Conservation (phyloP, 2,113 vertebrate species). For the Poeciliopsis retropinna region DNA sequence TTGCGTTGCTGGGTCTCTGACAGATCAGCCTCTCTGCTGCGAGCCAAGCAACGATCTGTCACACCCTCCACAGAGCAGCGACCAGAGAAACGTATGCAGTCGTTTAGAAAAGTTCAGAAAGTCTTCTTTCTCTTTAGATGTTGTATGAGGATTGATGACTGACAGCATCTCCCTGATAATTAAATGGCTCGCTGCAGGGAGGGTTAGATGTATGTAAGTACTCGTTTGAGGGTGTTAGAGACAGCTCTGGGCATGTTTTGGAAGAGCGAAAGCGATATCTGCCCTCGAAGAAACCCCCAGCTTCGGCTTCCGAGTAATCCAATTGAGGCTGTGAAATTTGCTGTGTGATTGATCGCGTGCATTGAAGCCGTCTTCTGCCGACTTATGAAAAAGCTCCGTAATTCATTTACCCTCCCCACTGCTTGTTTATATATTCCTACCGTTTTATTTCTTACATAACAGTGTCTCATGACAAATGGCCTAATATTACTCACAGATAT, state of each 20-base stretch:
- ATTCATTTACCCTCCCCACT: constrained; percentile 64
- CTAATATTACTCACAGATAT: constrained; percentile 72
- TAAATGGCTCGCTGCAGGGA: constrained; percentile 49
- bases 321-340: constrained; percentile 62
- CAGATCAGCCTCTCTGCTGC: constrained; percentile 60
- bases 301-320: constrained; percentile 58
- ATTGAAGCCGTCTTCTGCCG: constrained; percentile 60
- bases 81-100: constrained; percentile 37
- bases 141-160: constrained; percentile 36
- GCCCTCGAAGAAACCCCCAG: constrained; percentile 31
- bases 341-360: constrained; percentile 74
- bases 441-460: constrained; percentile 71
- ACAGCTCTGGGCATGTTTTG: constrained; percentile 21
- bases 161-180: constrained; percentile 52
- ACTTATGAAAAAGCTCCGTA: constrained; percentile 74
- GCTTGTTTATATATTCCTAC: constrained; percentile 72
- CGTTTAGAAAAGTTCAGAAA: constrained; percentile 22
- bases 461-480: constrained; percentile 65
- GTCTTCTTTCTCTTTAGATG: constrained; percentile 11
- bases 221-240: constrained; percentile 24
- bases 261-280: constrained; percentile 36
- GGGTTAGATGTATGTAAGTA: constrained; percentile 9
- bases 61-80: constrained; percentile 18
- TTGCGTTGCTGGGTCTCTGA: constrained; percentile 20
- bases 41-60: constrained; percentile 32